Evolutionary conservation across 1,140 invertebrate species (phyloP).

Genomic region (Oscheius sp.): DNA sequence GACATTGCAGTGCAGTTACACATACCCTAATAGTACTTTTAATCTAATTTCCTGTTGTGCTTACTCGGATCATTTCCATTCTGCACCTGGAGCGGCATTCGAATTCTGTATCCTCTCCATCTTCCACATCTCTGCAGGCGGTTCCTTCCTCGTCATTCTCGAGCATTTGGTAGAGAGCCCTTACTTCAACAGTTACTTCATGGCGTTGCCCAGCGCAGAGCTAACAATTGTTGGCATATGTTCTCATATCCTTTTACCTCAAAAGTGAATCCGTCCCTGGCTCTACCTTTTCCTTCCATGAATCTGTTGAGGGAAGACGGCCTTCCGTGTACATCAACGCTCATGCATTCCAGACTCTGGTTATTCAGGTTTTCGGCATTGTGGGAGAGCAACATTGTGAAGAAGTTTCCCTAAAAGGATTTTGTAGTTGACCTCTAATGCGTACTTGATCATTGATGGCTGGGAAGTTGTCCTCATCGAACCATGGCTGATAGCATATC

Average conservation of each 20-base stretch:
- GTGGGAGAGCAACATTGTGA: conserved; percentile 53
- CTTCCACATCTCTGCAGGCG: conserved; percentile 47
- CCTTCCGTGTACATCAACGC: conserved; percentile 57
- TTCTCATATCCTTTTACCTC: conserved; percentile 42
- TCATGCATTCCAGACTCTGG: conserved; percentile 49
- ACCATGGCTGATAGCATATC: conserved; percentile 58
- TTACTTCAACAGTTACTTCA: conserved; percentile 56
- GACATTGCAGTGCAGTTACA: conserved; percentile 55
- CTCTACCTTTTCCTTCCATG: conserved; percentile 58
- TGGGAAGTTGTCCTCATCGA: conserved; percentile 52
- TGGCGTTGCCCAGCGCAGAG: conserved; percentile 54
- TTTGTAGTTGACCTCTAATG: background rate
- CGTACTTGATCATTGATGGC: conserved; percentile 53
- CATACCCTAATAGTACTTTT: conserved; percentile 37
- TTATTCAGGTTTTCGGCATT: conserved; percentile 56
- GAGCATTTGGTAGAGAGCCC: conserved; percentile 57
- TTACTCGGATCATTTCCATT: conserved; percentile 52
- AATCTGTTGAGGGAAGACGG: conserved; percentile 55
- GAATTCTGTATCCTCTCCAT: conserved; percentile 54
- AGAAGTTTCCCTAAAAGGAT: conserved; percentile 52
- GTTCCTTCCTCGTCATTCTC: conserved; percentile 59
- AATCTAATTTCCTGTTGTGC: conserved; percentile 14
- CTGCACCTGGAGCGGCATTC: conserved; percentile 55
- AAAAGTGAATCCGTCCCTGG: conserved; percentile 56
- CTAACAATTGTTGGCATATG: conserved; percentile 36